Evolutionary conservation across 2,797 vertebrate species (phyloP), one percentile per base, ranked within the genome.

Genomic region (Protosalanx chinensis): DNA sequence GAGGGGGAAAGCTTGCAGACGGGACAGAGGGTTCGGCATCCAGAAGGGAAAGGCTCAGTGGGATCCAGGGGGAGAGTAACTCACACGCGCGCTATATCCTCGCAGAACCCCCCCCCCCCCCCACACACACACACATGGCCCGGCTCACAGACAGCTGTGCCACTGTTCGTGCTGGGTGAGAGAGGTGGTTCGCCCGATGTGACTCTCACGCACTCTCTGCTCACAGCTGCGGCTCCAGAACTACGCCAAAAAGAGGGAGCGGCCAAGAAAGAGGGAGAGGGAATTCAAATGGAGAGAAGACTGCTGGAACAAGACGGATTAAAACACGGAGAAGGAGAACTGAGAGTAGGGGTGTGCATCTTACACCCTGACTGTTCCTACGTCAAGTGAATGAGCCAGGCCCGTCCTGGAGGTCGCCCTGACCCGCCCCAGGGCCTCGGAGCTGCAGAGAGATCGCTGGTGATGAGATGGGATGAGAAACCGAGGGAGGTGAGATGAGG

Each of bases 141-240:
- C 15, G 12, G 60, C 32, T 61, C 37, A 79, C 73, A 71, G 66
- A 67, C 81, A 78, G 84, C 76, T 79, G 79, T 75, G 79, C 65
- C 64, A 4, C 41, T 1, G 5, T 76, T 64, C 62, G 67, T 57
- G 6, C 41, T 64, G 75, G 72, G 70, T 53, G 30, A 49, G 20
- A 29, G 70, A 78, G 67, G 10, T 72, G 63, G 3, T 63, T 46
- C 18, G 68, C 71, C 66, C 63, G 72, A 78, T 73, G 78, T 72
- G 79, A 78, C 46, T 62, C 67, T 75, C 68, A 73, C 76, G 74
- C 64, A 37, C 18, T 37, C 56, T 27, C 33, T 29, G 67, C 32
- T 18, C 56, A 59, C 80, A 80, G 82, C 78, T 82, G 82, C 64
- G 77, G 79, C 74, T 75, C 74, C 71, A 72, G 30, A 5, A n/a